These are phyloP conservation scores for Leptonema lineaticorne DNA, from an alignment of 1,140 invertebrate species.

Conservation along the genomic window DNA sequence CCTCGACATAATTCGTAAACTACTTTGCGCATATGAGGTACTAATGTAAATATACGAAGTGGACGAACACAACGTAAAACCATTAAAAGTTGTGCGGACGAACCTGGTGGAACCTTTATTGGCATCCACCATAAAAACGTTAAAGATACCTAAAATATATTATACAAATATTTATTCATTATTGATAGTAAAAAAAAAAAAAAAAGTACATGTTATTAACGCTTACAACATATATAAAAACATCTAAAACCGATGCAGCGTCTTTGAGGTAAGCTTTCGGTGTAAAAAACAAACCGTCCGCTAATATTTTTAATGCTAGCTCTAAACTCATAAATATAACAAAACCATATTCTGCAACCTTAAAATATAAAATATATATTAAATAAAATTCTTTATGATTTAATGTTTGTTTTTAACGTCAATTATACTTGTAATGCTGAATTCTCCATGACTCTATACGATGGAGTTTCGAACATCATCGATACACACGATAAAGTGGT, in stretches of 20 bases:
- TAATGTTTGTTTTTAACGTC: not conserved
- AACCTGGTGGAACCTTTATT: conserved; percentile 84
- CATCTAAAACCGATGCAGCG: conserved; percentile 92
- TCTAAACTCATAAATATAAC: conserved; percentile 98
- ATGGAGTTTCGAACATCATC: conserved; percentile 98
- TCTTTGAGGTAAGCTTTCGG: conserved; percentile 98
- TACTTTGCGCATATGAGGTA: conserved; percentile 99
- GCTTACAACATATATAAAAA: conserved; percentile 95
- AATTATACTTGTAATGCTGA: conserved; percentile 62
- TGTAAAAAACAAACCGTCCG: conserved; percentile 98
- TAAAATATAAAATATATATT: conserved; percentile 16
- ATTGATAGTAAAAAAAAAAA: not conserved
- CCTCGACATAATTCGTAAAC: conserved; percentile 97
- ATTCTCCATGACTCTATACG: conserved; percentile 83
- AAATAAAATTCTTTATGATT: not conserved
- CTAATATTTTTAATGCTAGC: conserved; percentile 91
- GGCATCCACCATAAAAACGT: conserved; percentile 98
- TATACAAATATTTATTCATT: not conserved
- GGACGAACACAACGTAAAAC: conserved; percentile 95
- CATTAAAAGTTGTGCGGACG: conserved; percentile 92
- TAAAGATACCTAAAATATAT: conserved; percentile 74
- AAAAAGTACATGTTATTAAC: not conserved
- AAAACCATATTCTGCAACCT: conserved; percentile 97
- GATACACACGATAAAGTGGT: conserved; percentile 96
- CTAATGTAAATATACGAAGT: conserved; percentile 94